Conservation (phyloP, 2,113 vertebrate genomes). For the Tricholaema leucomelas region DNA sequence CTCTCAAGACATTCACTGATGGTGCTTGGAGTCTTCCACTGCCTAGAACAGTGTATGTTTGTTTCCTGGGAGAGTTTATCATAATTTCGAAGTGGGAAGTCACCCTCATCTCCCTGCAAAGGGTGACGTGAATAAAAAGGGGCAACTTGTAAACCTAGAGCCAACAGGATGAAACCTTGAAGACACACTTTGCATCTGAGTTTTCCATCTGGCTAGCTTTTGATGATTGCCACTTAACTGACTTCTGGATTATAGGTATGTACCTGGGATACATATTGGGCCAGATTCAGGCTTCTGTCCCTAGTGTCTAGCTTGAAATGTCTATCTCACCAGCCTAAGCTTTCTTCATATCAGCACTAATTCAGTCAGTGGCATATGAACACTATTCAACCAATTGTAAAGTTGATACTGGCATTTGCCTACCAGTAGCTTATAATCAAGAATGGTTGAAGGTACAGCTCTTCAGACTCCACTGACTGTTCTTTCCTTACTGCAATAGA, state of each 20-base stretch:
- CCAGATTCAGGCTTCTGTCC: neutral
- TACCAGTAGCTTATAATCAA: neutral
- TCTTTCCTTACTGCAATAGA: neutral
- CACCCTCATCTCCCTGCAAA: neutral
- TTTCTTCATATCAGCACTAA: neutral
- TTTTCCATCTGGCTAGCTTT: neutral
- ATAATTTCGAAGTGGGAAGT: neutral
- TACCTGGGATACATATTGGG: neutral
- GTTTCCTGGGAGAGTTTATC: neutral
- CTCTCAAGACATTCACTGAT: neutral
- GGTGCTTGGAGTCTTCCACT: neutral
- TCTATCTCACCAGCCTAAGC: neutral
- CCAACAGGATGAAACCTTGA: neutral
- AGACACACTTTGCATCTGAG: neutral
- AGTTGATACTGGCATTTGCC: neutral
- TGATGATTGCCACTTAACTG: accelerated
- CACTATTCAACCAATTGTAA: neutral
- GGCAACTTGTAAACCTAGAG: neutral
- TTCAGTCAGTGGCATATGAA: neutral
- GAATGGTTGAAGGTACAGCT: neutral
- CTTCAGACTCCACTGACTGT: neutral
- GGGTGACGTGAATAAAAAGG: neutral
- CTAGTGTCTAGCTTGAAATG: neutral
- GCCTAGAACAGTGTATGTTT: accelerated
- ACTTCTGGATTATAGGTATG: neutral